Conservation (phyloP, 2,888 invertebrate genomes). For the Erpobdella octoculata region DNA sequence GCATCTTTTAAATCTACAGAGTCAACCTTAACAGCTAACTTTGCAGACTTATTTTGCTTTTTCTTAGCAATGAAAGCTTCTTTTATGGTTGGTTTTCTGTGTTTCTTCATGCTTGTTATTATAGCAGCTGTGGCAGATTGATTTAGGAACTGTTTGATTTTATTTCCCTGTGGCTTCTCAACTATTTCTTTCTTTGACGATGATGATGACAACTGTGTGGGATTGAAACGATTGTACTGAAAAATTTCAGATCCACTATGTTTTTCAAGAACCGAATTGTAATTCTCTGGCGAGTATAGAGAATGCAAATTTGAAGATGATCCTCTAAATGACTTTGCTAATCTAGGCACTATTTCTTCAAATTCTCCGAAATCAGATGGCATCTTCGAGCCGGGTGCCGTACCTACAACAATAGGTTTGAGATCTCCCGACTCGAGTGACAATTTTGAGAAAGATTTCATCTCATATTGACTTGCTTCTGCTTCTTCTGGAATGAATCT, state of each 20-base stretch:
- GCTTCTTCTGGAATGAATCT: conserved; percentile 15
- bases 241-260: too few relatives aligned
- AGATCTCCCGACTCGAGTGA: background rate
- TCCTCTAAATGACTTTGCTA: background rate
- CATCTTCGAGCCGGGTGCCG: background rate
- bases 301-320: background rate
- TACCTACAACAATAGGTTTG: background rate
- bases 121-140: background rate
- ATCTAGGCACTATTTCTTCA: background rate
- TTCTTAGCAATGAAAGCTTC: conserved; percentile 26
- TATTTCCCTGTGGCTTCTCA: background rate
- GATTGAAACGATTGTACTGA: too few relatives aligned
- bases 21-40: background rate
- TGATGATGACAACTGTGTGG: background rate
- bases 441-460: background rate
- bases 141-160: background rate
- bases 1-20: background rate
- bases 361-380: too few relatives aligned
- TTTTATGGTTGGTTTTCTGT: conserved; percentile 20
- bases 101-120: conserved; percentile 5
- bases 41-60: background rate
- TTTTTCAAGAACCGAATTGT: background rate
- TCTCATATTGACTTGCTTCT: conserved; percentile 19
- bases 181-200: background rate
- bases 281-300: background rate